Evolutionary conservation across 2,113 vertebrate species (phyloP).

Genomic region (Tiliqua scincoides): DNA sequence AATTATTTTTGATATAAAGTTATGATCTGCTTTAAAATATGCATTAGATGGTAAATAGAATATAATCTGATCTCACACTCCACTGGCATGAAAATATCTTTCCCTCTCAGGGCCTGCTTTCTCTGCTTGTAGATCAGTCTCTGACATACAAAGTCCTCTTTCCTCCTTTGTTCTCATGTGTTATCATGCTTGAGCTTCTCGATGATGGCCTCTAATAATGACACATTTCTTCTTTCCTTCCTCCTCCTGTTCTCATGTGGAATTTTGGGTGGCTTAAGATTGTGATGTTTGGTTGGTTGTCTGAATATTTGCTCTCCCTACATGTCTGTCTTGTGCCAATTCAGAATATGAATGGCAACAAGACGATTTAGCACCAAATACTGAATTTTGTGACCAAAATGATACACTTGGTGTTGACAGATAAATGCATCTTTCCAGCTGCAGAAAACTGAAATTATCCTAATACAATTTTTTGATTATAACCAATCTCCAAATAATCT

Average conservation of each 20-base stretch:
- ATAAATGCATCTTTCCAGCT: neutral
- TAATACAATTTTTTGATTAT: neutral
- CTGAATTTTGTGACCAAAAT: fast-evolving
- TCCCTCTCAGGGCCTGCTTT: neutral
- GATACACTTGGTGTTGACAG: neutral
- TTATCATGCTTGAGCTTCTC: neutral
- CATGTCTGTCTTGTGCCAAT: too few relatives aligned
- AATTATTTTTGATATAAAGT: neutral
- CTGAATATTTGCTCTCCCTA: too few relatives aligned
- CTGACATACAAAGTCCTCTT: neutral
- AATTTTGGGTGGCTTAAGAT: neutral
- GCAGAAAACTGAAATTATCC: neutral
- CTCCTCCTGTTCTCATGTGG: neutral
- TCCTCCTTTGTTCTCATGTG: neutral
- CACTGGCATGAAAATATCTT: neutral
- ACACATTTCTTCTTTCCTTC: neutral
- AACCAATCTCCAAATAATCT: neutral
- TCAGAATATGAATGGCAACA: neutral
- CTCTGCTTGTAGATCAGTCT: neutral
- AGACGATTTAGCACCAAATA: neutral
- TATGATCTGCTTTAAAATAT: neutral
- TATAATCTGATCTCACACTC: neutral
- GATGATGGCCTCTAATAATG: neutral
- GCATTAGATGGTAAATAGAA: neutral
- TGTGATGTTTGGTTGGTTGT: neutral